Evolutionary conservation across 2,113 vertebrate species (phyloP).

Genomic region (Melospiza melodia): DNA sequence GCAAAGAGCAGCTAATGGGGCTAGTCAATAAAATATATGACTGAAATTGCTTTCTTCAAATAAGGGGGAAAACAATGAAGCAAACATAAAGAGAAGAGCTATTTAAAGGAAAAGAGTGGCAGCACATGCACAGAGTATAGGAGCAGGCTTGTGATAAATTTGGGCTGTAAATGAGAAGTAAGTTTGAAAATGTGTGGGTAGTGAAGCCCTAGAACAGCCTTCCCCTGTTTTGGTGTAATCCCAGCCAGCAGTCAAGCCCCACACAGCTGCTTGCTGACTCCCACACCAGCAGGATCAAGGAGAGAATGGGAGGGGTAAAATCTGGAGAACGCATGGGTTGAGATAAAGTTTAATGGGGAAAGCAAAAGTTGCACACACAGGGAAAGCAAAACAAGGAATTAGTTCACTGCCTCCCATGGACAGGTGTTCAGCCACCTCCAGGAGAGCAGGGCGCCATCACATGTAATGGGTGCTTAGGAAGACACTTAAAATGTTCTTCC

Average conservation of each 20-base stretch:
- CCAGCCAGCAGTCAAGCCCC: background rate
- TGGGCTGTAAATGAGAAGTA: background rate
- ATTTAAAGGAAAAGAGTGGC: background rate
- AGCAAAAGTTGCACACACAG: background rate
- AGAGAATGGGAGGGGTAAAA: background rate
- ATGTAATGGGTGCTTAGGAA: accelerated
- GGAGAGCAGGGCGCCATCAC: background rate
- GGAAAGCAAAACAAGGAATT: background rate
- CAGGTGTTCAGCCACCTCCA: background rate
- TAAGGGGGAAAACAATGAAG: accelerated
- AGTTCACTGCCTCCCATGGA: background rate
- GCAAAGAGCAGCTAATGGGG: background rate
- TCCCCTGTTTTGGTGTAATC: background rate
- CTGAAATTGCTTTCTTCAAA: background rate
- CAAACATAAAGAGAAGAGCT: background rate
- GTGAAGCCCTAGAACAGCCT: background rate
- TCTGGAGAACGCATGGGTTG: background rate
- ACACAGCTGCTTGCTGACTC: background rate
- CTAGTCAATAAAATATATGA: background rate
- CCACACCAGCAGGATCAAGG: background rate
- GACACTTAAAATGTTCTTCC: background rate
- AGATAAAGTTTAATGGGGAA: background rate
- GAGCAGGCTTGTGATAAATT: background rate
- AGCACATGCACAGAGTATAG: background rate
- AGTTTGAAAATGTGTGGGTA: background rate